phyloP scores from a whole-genome alignment of 1,140 invertebrate genomes.

The Temnothorax curvispinosus region DNA sequence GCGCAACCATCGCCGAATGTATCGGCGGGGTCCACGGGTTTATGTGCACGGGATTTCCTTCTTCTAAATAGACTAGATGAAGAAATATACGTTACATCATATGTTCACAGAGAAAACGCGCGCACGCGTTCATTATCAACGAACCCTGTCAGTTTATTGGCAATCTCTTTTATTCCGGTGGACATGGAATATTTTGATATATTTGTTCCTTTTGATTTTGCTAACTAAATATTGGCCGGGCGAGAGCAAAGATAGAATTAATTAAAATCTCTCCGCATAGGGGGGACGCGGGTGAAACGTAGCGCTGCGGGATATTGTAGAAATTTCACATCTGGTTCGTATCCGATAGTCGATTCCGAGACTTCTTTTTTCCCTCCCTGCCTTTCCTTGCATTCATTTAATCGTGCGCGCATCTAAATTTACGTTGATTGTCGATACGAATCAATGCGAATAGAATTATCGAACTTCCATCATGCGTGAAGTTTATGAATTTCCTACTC shows the following conservation, averaged over 20 bases:
- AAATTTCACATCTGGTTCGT: constrained; percentile 43
- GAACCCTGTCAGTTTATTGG: background rate
- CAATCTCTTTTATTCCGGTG: constrained; percentile 11
- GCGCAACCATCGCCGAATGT: background rate
- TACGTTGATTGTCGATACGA: constrained; percentile 42
- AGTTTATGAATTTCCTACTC: constrained; percentile 41
- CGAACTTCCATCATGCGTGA: constrained; percentile 39
- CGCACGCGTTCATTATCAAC: background rate
- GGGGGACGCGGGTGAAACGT: constrained; percentile 14
- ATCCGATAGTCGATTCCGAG: constrained; percentile 35
- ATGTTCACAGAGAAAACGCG: background rate
- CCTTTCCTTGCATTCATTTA: constrained; percentile 42
- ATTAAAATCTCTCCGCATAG: constrained; percentile 40
- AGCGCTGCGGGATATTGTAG: constrained; percentile 33
- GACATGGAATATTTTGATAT: constrained; percentile 7
- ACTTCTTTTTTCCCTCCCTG: background rate
- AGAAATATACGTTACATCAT: background rate
- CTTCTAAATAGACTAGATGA: background rate
- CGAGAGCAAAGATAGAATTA: constrained; percentile 46
- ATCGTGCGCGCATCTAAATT: constrained; percentile 39
- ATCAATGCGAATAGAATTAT: constrained; percentile 51
- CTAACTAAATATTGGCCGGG: constrained; percentile 3
- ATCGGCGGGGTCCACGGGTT: background rate
- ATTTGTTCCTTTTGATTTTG: constrained; percentile 39
- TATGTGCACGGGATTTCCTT: background rate